phyloP scores from a whole-genome alignment of 2,797 vertebrate species.

The Xiphophorus birchmanni region DNA sequence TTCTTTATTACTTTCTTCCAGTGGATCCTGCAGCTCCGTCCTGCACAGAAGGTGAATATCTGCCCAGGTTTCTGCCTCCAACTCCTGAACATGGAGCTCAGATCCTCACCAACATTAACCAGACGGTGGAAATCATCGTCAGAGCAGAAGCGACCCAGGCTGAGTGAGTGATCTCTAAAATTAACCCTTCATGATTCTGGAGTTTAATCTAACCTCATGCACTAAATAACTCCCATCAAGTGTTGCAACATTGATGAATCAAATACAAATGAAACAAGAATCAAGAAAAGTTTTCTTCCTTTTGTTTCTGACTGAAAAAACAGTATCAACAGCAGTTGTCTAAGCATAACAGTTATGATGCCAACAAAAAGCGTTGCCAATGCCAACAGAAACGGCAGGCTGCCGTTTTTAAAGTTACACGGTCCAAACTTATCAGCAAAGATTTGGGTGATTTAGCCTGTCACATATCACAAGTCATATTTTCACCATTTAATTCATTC shows the following conservation, averaged over 20 bases:
- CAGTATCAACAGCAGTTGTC: background rate
- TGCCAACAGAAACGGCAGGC: background rate
- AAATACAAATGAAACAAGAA: background rate
- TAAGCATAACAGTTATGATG: background rate
- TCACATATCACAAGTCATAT: too few species aligned
- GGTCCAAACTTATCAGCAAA: too few species aligned
- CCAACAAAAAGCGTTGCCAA: background rate
- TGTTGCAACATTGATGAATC: background rate
- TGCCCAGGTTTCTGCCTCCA: conserved; percentile 57
- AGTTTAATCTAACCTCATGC: background rate
- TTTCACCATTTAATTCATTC: too few species aligned
- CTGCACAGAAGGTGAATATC: conserved; percentile 54
- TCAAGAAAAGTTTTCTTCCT: too few species aligned
- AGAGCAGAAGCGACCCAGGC: conserved; percentile 14
- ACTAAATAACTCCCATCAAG: background rate
- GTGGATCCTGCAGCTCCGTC: conserved; percentile 26
- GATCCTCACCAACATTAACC: conserved; percentile 4
- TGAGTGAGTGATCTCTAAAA: conserved; percentile 22
- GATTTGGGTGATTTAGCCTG: too few species aligned
- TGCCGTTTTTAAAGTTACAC: too few species aligned
- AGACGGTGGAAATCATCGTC: conserved; percentile 43
- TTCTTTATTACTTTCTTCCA: background rate
- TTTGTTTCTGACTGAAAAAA: background rate
- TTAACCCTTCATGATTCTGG: background rate
- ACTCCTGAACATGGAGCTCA: conserved; percentile 46